These are phyloP conservation scores for Tachysurus vachellii DNA, from an alignment of 2,113 vertebrate species.

Conservation along the genomic window DNA sequence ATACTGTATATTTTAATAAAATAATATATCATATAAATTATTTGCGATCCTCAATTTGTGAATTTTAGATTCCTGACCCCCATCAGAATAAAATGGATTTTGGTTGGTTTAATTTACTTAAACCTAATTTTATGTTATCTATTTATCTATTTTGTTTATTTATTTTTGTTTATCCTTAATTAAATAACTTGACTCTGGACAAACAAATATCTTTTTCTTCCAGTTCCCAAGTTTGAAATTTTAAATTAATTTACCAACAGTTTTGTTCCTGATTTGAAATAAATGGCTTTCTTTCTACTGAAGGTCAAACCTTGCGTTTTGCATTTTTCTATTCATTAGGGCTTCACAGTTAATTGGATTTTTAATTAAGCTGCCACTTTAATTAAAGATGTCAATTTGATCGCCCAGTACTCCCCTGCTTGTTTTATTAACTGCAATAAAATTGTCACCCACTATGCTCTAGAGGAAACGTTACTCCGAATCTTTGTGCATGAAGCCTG, in stretches of 20 bases:
- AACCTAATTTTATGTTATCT: not conserved
- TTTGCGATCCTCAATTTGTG: not conserved
- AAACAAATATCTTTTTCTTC: constrained; percentile 52
- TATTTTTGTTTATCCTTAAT: constrained; percentile 47
- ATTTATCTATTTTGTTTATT: not conserved
- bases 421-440: constrained; percentile 70
- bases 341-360: constrained; percentile 71
- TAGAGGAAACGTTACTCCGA: constrained; percentile 60
- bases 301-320: constrained; percentile 66
- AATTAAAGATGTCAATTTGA: constrained; percentile 70
- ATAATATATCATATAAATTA: not conserved
- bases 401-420: constrained; percentile 60
- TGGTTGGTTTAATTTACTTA: not conserved
- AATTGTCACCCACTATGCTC: constrained; percentile 66
- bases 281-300: constrained; percentile 58
- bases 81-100: not conserved
- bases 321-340: constrained; percentile 65
- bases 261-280: constrained; percentile 27
- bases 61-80: not conserved
- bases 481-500: constrained; percentile 54
- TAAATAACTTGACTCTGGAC: constrained; percentile 46
- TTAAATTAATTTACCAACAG: constrained; percentile 55
- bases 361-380: constrained; percentile 74
- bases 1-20: not conserved
- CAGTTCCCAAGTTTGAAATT: not conserved